These are phyloP conservation scores for Tinea trinotella DNA, from an alignment of 2,888 invertebrate species.

Conservation along the genomic window DNA sequence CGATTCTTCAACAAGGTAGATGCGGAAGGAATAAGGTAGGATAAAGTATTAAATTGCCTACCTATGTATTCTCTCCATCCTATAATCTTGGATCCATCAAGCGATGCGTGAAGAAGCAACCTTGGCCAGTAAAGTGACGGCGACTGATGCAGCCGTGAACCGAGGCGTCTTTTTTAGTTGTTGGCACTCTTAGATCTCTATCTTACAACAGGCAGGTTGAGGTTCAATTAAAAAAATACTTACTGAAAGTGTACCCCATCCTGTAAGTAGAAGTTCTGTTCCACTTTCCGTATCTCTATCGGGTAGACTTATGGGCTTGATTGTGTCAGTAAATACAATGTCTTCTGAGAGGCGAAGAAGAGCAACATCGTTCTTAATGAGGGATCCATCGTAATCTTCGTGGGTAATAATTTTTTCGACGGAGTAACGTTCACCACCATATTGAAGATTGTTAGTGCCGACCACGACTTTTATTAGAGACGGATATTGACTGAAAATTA, in stretches of 20 bases:
- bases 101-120: too few species aligned
- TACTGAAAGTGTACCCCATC: slow-evolving; percentile 63
- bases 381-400: slow-evolving; percentile 39
- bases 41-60: too few species aligned
- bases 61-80: too few species aligned
- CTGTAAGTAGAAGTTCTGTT: slow-evolving; percentile 45
- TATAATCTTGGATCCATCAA: too few species aligned
- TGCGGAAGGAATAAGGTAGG: too few species aligned
- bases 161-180: too few species aligned
- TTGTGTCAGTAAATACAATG: slow-evolving; percentile 41
- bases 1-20: too few species aligned
- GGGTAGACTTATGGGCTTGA: slow-evolving; percentile 48
- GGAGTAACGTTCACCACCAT: slow-evolving; percentile 49
- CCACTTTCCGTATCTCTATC: slow-evolving; percentile 38
- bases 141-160: too few species aligned
- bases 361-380: slow-evolving; percentile 58
- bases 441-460: slow-evolving; percentile 55
- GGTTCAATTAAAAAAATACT: slow-evolving; percentile 26
- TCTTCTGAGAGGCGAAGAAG: slow-evolving; percentile 39
- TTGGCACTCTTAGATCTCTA: too few species aligned
- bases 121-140: too few species aligned
- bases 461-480: slow-evolving; percentile 42
- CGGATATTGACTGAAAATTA: slow-evolving; percentile 26
- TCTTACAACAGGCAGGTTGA: neutral
- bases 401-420: slow-evolving; percentile 52